Evolutionary conservation across 2,113 vertebrate species (phyloP), one percentile per base, ranked within the genome.

Genomic region (Ailuropoda melanoleuca): DNA sequence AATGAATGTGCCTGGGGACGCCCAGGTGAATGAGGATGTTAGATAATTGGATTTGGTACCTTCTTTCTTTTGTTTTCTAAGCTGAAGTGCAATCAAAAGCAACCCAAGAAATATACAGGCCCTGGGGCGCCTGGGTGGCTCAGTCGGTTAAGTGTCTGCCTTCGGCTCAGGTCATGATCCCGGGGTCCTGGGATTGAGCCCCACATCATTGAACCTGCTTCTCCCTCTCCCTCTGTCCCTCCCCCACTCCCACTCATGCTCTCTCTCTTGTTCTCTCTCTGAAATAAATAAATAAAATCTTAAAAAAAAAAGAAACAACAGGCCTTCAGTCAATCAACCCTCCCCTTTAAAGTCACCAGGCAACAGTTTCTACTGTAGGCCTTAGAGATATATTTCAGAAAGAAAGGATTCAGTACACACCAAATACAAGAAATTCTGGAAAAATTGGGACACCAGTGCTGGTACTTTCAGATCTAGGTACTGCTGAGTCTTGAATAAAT

Each of bases 11-110:
- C 23, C 34, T 83, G n/a, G 84, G 50, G 37, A 66, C 31, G 83
- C 34, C 1, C 29, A 58, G 43, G n/a, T 70, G 29, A 95, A 86
- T 62, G 48, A 85, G 4, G 66, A 85, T 70, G 46, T 56, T 80
- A 90, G 48, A 62, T n/a, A 92, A 78, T 8, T 88, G 39, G 3
- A 43, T 95, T 11, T 60, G 48, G 17, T n/a, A 74, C 1, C 24
- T 13, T 88, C 29, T 29, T 89, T 87, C 15, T 89, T 94, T 81
- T 92, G 53, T 84, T 39, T 94, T 48, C 26, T 55, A 95, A 96
- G 56, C 53, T 26, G 17, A 96, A 88, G 46, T 72, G 12, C n/a
- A 95, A 92, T 78, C n/a, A 90, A 96, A 90, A 96, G 90, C 39
- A 66, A 94, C 23, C 72, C 66, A 92, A 90, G 50, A 89, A 96